Conservation (phyloP, 53 echinoderm and acorn worm genomes). For the Echinometra lucunter region DNA sequence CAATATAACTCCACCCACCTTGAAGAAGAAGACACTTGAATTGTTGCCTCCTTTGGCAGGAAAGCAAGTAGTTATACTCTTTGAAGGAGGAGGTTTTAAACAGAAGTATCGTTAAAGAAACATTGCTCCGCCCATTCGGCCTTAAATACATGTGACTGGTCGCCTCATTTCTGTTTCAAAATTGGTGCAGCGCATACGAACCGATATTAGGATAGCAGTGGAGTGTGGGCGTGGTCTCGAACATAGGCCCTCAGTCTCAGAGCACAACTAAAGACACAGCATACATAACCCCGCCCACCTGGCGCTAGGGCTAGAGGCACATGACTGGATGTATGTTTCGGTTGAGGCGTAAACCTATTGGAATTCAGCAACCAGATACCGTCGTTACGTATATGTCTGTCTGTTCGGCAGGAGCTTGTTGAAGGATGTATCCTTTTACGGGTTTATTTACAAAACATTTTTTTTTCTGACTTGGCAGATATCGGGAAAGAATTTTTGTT, state of each 20-base stretch:
- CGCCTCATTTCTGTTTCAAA: not conserved
- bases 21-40: too few relatives aligned
- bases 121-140: not conserved
- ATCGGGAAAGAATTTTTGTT: not conserved
- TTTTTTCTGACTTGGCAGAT: slow-evolving; percentile 11
- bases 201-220: not conserved
- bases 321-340: not conserved
- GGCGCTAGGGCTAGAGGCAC: not conserved
- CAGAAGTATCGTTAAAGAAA: not conserved
- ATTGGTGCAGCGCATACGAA: not conserved
- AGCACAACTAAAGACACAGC: not conserved
- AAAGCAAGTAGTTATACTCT: too few relatives aligned
- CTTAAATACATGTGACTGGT: not conserved
- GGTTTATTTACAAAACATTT: slow-evolving; percentile 27
- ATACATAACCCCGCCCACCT: not conserved
- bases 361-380: slow-evolving; percentile 14
- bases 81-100: not conserved
- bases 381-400: not conserved
- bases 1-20: not conserved
- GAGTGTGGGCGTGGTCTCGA: not conserved
- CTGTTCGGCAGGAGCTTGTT: not conserved
- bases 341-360: not conserved
- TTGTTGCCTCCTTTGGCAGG: too few relatives aligned
- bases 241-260: not conserved
- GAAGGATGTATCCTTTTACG: slow-evolving; percentile 13